phyloP scores from a whole-genome alignment of 2,888 invertebrate species.

The Minunthozetes semirufus region DNA sequence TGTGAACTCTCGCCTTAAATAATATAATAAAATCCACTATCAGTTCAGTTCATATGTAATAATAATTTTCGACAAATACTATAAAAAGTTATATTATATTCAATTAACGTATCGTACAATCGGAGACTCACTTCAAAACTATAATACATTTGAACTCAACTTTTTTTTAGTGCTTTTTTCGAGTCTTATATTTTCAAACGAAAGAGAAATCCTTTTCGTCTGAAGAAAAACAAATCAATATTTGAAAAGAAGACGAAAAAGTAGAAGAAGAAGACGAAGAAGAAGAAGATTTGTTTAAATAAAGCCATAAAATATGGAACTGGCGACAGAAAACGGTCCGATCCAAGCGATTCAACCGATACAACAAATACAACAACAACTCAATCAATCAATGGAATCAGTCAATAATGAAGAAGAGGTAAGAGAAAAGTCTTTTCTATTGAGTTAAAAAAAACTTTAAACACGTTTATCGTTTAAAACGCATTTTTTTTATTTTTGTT shows the following conservation, averaged over 20 bases:
- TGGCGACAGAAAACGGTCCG: constrained; percentile 9
- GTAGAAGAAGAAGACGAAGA: not conserved
- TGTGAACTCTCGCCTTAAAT: constrained; percentile 23
- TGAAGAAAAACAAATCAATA: not conserved
- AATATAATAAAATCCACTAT: not conserved
- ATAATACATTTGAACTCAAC: not conserved
- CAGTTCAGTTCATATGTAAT: constrained; percentile 11
- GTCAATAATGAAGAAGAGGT: constrained; percentile 98
- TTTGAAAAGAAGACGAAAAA: not conserved
- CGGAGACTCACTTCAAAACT: not conserved
- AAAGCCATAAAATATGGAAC: constrained; percentile 19
- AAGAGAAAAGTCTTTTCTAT: constrained; percentile 61
- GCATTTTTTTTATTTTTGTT: constrained; percentile 1
- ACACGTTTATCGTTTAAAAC: not conserved
- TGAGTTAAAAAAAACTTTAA: too few species aligned
- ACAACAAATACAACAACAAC: constrained; percentile 70
- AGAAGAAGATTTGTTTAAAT: not conserved
- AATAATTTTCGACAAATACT: not conserved
- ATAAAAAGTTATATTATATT: not conserved
- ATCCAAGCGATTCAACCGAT: constrained; percentile 62
- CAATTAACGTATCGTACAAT: not conserved
- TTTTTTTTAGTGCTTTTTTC: not conserved
- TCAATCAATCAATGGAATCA: constrained; percentile 93
- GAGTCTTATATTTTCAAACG: not conserved
- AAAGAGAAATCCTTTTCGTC: not conserved